Conservation (phyloP, 2,797 vertebrate species). For the Pipistrellus pipistrellus region DNA sequence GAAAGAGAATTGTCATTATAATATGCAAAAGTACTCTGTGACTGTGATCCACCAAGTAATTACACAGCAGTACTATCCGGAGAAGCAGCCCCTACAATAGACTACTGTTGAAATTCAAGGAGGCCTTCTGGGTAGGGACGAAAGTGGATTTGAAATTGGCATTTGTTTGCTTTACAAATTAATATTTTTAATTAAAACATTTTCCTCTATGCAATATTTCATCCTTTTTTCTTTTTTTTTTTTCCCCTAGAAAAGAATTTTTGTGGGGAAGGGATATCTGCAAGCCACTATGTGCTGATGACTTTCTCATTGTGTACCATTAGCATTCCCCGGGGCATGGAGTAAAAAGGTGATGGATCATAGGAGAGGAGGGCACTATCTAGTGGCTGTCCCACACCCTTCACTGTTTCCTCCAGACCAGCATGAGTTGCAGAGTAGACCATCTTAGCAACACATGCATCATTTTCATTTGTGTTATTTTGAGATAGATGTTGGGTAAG, state of each 20-base stretch:
- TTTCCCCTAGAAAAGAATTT: background rate
- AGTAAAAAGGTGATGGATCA: background rate
- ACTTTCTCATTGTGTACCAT: background rate
- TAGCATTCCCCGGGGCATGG: background rate
- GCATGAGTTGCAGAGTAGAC: background rate
- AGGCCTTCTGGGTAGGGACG: background rate
- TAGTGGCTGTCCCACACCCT: background rate
- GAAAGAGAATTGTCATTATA: conserved; percentile 4
- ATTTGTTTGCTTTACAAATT: conserved; percentile 33
- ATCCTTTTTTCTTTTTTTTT: background rate
- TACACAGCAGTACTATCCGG: background rate
- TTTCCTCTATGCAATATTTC: conserved; percentile 5
- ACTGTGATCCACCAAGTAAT: background rate
- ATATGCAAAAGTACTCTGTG: conserved; percentile 26
- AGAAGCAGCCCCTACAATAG: background rate
- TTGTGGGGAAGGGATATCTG: background rate
- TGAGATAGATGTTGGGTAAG: background rate
- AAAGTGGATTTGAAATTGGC: background rate
- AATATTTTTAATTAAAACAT: background rate
- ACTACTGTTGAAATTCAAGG: conserved; percentile 32
- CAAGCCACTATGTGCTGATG: background rate
- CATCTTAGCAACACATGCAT: background rate
- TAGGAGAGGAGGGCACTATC: background rate
- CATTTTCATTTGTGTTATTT: conserved; percentile 38
- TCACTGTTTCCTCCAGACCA: conserved; percentile 22